Conservation (phyloP, 23 tunicate genomes). For the Diplosoma virens region DNA sequence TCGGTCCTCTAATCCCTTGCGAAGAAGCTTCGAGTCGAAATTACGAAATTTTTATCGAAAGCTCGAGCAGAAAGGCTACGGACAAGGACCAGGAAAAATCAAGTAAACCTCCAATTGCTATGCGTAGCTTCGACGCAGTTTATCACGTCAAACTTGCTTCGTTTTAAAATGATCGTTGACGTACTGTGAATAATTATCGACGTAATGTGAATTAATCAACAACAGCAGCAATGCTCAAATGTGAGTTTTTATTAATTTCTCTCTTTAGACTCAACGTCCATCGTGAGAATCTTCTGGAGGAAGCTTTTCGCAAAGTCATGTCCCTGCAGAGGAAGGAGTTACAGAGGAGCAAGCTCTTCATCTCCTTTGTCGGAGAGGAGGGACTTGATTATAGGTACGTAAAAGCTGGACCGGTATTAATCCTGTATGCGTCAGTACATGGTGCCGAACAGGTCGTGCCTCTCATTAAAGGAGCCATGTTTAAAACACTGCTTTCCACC, state of each 20-base stretch:
- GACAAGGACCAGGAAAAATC: conserved; percentile 93
- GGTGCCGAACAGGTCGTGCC: no score
- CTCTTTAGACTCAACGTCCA: conserved; percentile 41
- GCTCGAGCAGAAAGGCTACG: conserved; percentile 90
- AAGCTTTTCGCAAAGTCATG: conserved; percentile 79
- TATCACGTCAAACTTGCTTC: no score
- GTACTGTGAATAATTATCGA: not conserved
- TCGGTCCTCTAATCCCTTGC: conserved; percentile 29
- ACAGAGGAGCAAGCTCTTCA: conserved; percentile 73
- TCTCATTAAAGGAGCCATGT: no score
- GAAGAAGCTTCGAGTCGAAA: conserved; percentile 79
- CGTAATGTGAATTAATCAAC: not conserved
- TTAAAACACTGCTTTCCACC: not conserved
- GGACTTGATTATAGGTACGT: conserved; percentile 93
- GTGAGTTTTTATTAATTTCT: not conserved
- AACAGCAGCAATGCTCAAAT: not conserved
- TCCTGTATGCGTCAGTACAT: not conserved
- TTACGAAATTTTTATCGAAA: conserved; percentile 79
- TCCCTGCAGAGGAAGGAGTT: conserved; percentile 64
- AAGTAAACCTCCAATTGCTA: no score
- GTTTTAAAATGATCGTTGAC: no score
- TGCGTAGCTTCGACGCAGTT: no score
- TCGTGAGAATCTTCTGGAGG: conserved; percentile 74
- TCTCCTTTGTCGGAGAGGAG: conserved; percentile 89
- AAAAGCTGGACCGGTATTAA: not conserved